Base-by-base conservation (phyloP, 2,797 vertebrate species). In the Pelochelys cantorii region DNA sequence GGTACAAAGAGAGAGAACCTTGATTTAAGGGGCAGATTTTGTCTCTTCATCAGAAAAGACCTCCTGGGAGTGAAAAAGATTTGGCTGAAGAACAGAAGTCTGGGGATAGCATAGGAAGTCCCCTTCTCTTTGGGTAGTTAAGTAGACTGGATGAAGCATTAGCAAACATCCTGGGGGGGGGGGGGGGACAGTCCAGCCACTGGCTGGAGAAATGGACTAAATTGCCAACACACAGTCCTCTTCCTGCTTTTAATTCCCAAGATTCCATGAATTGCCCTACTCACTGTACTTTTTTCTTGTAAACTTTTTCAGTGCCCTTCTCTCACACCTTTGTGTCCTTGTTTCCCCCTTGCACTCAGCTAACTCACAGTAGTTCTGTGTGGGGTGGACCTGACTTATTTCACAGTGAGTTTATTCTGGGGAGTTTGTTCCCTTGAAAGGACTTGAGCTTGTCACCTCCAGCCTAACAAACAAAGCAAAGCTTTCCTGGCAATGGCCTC, bases 21-120 rank as follows among this genome's bases (percentile, higher is more conserved):
- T 2, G 0, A 48, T 84, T 85, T 90, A 92, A 60, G 79, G 78
- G 87, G 78, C 79, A 95, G 75, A 57, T 22, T 87, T 90, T 96
- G 95, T 85, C 91, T 95, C 84, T 85, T 65, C 78, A 93, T 93
- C 93, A 96, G 92, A 86, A 88, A 93, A 93, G 94, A 77, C 83
- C 87, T 27, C 85, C 86, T 81, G 90, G 82, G 75, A 93, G 62
- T 84, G 78, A 93, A 94, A 95, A 83, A 92, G 92, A 92, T 87
- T 78, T 93, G 92, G 75, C 84, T 87, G 22, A 57, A 89, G 90
- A 77, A 94, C 34, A 68, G 87, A 89, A 90, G 29, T 93, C 62
- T 68, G 91, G 87, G 42, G 89, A 75, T 81, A 92, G 90, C 88
- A 94, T 94, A 81, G 85, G 93, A 86, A 93, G 13, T 74, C 52